Conservation (phyloP, 2,888 invertebrate genomes). For the Parascotia fuliginaria region DNA sequence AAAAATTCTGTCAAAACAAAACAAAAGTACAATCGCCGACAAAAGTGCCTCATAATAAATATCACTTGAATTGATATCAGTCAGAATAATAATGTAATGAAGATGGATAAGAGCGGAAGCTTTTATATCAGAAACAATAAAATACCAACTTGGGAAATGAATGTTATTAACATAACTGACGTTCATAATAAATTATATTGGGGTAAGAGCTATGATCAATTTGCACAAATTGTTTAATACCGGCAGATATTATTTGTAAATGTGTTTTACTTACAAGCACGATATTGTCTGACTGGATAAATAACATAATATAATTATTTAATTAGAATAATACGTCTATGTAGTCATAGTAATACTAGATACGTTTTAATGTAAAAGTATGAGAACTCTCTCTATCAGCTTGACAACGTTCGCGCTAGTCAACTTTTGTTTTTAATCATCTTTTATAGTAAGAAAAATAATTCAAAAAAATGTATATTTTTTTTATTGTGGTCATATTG, state of each 20-base stretch:
- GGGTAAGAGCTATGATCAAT: neutral
- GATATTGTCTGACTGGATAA: no score
- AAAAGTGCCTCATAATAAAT: slow-evolving; percentile 32
- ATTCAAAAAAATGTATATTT: no score
- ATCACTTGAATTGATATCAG: slow-evolving; percentile 37
- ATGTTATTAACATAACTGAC: slow-evolving; percentile 28
- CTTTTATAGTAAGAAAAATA: no score
- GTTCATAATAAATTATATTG: slow-evolving; percentile 16
- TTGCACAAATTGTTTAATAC: slow-evolving; percentile 6
- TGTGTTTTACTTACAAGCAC: no score
- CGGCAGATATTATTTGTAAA: neutral
- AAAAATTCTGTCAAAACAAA: slow-evolving; percentile 1
- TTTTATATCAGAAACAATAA: slow-evolving; percentile 38
- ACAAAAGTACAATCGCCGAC: slow-evolving; percentile 15
- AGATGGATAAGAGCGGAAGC: slow-evolving; percentile 34
- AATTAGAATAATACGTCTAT: no score
- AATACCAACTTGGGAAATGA: slow-evolving; percentile 14
- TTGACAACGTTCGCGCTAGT: no score
- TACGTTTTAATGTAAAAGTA: no score
- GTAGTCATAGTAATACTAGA: no score
- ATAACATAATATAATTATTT: no score
- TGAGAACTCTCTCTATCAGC: no score
- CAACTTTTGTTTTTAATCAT: no score
- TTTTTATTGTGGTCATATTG: no score
- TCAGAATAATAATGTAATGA: slow-evolving; percentile 39